Conservation (phyloP, 2,113 vertebrate genomes). For the Saccopteryx bilineata region DNA sequence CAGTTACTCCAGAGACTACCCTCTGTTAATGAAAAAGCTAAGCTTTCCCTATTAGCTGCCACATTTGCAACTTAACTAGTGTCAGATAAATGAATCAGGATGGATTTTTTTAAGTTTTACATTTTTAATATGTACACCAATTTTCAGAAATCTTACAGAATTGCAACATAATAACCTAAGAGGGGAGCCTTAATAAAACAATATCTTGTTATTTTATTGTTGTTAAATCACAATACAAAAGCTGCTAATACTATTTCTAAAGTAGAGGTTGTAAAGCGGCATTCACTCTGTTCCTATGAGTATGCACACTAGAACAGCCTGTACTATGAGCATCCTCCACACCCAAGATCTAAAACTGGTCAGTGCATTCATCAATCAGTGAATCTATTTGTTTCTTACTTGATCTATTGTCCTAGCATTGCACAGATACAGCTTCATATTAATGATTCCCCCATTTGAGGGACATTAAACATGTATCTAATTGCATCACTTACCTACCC, state of each 20-base stretch:
- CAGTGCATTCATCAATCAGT: background rate
- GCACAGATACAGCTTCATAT: background rate
- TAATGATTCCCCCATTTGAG: background rate
- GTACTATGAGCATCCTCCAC: background rate
- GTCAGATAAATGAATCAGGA: slow-evolving; percentile 43
- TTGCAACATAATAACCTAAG: background rate
- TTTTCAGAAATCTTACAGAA: slow-evolving; percentile 60
- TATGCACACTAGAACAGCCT: background rate
- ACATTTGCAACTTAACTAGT: slow-evolving; percentile 71
- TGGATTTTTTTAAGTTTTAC: background rate
- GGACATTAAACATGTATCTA: background rate
- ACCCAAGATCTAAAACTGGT: background rate
- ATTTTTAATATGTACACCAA: background rate
- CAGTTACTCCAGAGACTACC: background rate
- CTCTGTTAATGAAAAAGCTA: slow-evolving; percentile 72
- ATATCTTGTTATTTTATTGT: slow-evolving; percentile 17
- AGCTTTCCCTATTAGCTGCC: slow-evolving; percentile 31
- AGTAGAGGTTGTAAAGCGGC: background rate
- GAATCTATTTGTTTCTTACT: slow-evolving; percentile 1
- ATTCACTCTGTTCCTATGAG: background rate
- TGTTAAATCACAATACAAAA: background rate
- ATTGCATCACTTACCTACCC: background rate
- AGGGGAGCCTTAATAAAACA: slow-evolving; percentile 4
- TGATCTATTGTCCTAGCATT: background rate
- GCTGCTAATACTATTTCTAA: background rate